A percentile compares a stretch with the other conserved stretches of the same genome.
Conservation (phyloP, 2,797 vertebrate species). For the Dallia pectoralis region DNA sequence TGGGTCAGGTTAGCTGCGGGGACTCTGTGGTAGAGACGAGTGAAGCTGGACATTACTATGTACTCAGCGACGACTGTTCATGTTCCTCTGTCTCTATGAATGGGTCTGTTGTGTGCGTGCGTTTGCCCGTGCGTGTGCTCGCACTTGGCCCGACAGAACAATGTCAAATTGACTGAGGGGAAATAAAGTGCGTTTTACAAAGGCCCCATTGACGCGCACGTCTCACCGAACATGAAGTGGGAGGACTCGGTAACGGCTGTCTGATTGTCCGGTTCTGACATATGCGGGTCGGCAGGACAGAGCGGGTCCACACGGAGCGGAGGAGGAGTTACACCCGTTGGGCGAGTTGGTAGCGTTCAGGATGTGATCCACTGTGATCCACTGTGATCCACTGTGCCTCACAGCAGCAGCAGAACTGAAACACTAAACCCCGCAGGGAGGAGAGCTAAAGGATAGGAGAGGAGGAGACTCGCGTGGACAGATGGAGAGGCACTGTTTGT, state of each 20-base stretch:
- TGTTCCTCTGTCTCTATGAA: slow-evolving; percentile 57
- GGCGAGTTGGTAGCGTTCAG: slow-evolving; percentile 69
- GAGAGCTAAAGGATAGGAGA: slow-evolving; percentile 38
- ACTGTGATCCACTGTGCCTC: slow-evolving; percentile 51
- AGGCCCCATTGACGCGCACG: slow-evolving; percentile 38
- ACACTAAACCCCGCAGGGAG: slow-evolving; percentile 59
- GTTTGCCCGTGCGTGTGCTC: slow-evolving; percentile 47
- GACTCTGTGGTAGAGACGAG: slow-evolving; percentile 45
- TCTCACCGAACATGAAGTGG: slow-evolving; percentile 18
- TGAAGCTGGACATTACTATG: slow-evolving; percentile 46
- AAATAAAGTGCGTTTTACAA: slow-evolving; percentile 52
- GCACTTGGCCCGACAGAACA: slow-evolving; percentile 49
- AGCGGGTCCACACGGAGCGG: slow-evolving; percentile 25
- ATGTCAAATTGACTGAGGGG: slow-evolving; percentile 45
- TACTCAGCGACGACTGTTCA: slow-evolving; percentile 68
- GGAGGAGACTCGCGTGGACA: slow-evolving; percentile 54
- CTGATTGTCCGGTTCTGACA: slow-evolving; percentile 33
- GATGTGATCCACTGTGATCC: slow-evolving; percentile 51
- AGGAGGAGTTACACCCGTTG: slow-evolving; percentile 51
- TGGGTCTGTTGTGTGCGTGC: slow-evolving; percentile 59
- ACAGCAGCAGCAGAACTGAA: slow-evolving; percentile 69
- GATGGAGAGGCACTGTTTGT: slow-evolving; percentile 66
- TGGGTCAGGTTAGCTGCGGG: slow-evolving; percentile 38
- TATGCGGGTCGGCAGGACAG: slow-evolving; percentile 29
- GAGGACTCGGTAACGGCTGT: slow-evolving; percentile 24